These are phyloP conservation scores for Columbina picui DNA, from an alignment of 2,113 vertebrate species.

Conservation along the genomic window DNA sequence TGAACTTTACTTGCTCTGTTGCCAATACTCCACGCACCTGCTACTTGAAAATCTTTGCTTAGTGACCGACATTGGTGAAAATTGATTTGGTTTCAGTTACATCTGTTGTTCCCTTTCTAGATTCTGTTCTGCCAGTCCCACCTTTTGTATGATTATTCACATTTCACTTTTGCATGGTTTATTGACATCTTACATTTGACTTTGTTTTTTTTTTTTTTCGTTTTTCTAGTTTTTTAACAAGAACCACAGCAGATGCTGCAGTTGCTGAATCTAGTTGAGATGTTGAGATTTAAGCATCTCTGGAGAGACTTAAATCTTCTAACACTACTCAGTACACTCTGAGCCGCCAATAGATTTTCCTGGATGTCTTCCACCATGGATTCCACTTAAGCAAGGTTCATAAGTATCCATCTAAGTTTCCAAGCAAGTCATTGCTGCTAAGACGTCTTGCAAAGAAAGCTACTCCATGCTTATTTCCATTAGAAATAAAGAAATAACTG, in stretches of 20 bases:
- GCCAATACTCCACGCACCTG: slow-evolving; percentile 48
- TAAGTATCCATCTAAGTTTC: slow-evolving; percentile 67
- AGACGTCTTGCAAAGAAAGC: slow-evolving; percentile 49
- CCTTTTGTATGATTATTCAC: background rate
- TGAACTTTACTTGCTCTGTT: slow-evolving; percentile 20
- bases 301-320: slow-evolving; percentile 71
- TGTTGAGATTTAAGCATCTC: slow-evolving; percentile 63
- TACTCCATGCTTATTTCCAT: slow-evolving; percentile 56
- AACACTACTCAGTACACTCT: slow-evolving; percentile 55
- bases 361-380: slow-evolving; percentile 66
- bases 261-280: slow-evolving; percentile 8
- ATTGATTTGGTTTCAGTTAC: background rate
- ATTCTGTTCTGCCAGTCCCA: background rate
- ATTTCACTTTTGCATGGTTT: background rate
- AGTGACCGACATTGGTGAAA: background rate
- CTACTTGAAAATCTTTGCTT: slow-evolving; percentile 25
- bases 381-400: slow-evolving; percentile 66
- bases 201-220: background rate
- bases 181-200: background rate
- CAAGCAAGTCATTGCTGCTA: slow-evolving; percentile 61
- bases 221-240: background rate
- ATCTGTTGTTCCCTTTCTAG: background rate
- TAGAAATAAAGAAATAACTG: slow-evolving; percentile 38
- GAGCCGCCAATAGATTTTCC: slow-evolving; percentile 67
- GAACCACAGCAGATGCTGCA: slow-evolving; percentile 20